Evolutionary conservation across 2,797 vertebrate species (phyloP).

Genomic region (Gymnocypris eckloni): DNA sequence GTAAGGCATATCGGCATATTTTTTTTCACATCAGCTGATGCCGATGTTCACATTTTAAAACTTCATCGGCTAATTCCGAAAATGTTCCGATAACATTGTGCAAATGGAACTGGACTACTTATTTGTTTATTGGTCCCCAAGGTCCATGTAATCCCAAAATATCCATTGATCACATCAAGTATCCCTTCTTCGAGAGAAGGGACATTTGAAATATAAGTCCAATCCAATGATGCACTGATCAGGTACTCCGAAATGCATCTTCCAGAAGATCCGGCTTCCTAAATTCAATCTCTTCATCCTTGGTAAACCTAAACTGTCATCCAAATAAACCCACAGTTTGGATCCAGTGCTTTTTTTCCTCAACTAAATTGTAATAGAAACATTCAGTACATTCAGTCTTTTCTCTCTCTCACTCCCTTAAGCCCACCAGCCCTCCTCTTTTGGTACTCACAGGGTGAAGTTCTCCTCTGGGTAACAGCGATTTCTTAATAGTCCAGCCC

Average conservation of each 20-base stretch:
- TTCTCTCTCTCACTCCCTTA: not conserved
- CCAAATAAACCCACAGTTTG: not conserved
- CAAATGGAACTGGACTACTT: not conserved
- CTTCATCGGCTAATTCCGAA: not conserved
- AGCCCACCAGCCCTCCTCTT: not conserved
- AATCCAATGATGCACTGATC: conserved; percentile 16
- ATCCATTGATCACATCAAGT: not conserved
- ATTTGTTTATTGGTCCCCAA: not conserved
- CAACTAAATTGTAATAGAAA: not conserved
- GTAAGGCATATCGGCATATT: not conserved
- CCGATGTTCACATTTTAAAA: not conserved
- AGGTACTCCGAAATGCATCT: conserved; percentile 14
- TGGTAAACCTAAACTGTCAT: conserved; percentile 27
- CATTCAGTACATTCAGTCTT: not conserved
- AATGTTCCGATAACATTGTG: no score
- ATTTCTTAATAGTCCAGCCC: conserved; percentile 93
- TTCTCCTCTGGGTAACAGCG: conserved; percentile 81
- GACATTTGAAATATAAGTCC: conserved; percentile 35
- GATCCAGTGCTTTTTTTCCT: not conserved
- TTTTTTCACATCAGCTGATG: not conserved
- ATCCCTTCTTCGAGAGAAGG: conserved; percentile 5
- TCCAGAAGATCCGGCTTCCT: conserved; percentile 8
- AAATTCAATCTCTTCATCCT: conserved; percentile 41
- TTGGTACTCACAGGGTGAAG: conserved; percentile 79
- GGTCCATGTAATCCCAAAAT: not conserved